A percentile compares a stretch with the other conserved stretches of the same genome.
These are phyloP conservation scores for Drosophila ogumai DNA, from an alignment of 1,140 invertebrate genomes.

Conservation along the genomic window DNA sequence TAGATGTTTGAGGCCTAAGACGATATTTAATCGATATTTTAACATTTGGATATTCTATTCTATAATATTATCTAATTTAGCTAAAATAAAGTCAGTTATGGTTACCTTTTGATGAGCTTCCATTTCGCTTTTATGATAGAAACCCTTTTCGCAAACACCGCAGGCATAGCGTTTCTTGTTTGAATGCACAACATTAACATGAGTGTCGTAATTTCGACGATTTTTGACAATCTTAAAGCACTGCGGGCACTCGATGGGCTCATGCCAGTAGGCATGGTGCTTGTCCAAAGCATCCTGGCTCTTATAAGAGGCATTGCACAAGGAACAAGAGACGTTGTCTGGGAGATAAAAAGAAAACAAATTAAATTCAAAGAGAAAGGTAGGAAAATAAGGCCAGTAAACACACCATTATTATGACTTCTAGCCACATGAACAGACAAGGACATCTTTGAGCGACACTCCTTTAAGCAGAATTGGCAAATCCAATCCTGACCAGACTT, in stretches of 20 bases:
- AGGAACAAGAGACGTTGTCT: conserved; percentile 69
- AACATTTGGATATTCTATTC: no score
- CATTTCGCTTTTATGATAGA: conserved; percentile 77
- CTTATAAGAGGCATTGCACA: conserved; percentile 67
- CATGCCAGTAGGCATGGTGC: conserved; percentile 70
- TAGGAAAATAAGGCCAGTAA: rapidly evolving
- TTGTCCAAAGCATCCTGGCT: conserved; percentile 57
- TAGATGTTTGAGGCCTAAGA: no score
- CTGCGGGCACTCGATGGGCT: conserved; percentile 57
- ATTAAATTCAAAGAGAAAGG: background rate
- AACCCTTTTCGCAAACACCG: conserved; percentile 72
- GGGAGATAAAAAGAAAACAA: background rate
- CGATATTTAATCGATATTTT: no score
- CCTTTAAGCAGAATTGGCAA: conserved; percentile 77
- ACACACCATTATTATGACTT: conserved; percentile 77
- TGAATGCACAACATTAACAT: conserved; percentile 71
- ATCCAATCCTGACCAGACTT: conserved; percentile 47
- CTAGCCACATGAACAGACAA: conserved; percentile 79
- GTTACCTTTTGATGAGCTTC: conserved; percentile 65
- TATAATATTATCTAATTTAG: no score
- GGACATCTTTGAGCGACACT: conserved; percentile 77
- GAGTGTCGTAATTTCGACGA: conserved; percentile 65
- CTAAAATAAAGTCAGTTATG: background rate
- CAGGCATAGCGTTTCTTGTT: conserved; percentile 75
- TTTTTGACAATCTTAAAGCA: conserved; percentile 76